phyloP scores from a whole-genome alignment of 2,888 invertebrate genomes.

The Erpobdella octoculata region DNA sequence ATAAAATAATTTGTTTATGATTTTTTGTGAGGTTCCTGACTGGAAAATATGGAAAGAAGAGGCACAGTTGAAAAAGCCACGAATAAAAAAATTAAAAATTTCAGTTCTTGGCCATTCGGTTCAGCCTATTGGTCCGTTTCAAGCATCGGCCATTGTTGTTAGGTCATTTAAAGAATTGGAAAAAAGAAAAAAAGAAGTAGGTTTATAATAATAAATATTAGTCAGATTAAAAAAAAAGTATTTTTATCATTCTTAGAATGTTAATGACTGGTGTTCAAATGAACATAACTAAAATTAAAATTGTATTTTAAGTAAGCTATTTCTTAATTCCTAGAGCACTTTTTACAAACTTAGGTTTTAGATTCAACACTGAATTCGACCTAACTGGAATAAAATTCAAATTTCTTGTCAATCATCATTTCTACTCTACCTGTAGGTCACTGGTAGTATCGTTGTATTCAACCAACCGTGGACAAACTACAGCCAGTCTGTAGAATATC shows the following conservation, averaged over 20 bases:
- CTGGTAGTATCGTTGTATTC: conserved; percentile 70
- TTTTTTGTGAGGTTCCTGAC: no score
- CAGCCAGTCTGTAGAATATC: conserved; percentile 62
- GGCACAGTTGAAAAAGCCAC: background rate
- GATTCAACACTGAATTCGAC: background rate
- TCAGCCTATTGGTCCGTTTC: background rate
- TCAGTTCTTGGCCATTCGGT: background rate
- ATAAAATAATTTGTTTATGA: no score
- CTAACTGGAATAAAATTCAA: no score
- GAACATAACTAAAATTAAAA: no score
- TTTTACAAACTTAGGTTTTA: background rate
- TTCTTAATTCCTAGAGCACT: background rate
- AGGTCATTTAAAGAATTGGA: background rate
- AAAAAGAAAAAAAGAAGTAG: background rate
- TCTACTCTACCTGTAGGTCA: no score
- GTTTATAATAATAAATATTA: no score
- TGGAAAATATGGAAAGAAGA: background rate
- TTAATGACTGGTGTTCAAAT: no score
- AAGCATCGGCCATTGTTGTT: background rate
- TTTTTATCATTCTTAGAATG: no score
- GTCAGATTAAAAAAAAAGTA: no score
- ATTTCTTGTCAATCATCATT: no score
- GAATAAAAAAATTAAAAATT: background rate
- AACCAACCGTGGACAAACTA: conserved; percentile 60
- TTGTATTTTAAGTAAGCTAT: no score